Base-by-base conservation (phyloP, 2,113 vertebrate genomes). In the Istiophorus platypterus region DNA sequence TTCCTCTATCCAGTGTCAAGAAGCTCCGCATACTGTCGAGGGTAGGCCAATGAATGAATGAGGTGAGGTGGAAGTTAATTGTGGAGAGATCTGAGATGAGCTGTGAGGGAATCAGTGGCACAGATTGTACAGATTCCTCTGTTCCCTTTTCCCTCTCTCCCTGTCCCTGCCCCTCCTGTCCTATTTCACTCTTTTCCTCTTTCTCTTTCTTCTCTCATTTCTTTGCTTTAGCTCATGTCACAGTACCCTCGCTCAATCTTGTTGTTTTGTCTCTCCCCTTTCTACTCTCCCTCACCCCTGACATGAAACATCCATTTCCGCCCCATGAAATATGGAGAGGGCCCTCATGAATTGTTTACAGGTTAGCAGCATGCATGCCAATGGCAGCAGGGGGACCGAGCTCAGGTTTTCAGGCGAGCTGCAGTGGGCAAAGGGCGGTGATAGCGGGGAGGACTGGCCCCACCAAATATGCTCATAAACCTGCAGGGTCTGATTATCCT, bases 321-420 rank as follows among this genome's bases (percentile, higher is more conserved):
- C 34, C 69, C 57, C 89, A 94, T 95, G 90, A 95, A 94, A 94
- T 91, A 94, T 94, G 80, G 89, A 94, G 88, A 82, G 84, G 72
- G 76, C 73, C 71, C 89, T 94, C 91, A 94, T 94, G 87, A 95
- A 95, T 93, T 92, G 93, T 94, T 94, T 90, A 94, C 92, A 88
- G 82, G 89, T 89, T 77, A 89, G 82, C 77, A 83, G 83, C 80
- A 54, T 70, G 83, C 73, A 83, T 65, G 85, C 81, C 82, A 71
- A 78, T 67, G 70, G 87, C 79, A 77, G 86, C 67, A 39, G 74
- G 62, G 70, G 76, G 37, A 82, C 64, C 22, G 52, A n/a, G 69
- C 69, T 82, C 68, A 73, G 71, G 74, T 84, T 88, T 88, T 84
- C 66, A 81, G 65, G 57, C 63, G 66, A 70, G 77, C 57, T 83